A percentile compares a stretch with the other conserved stretches of the same genome.
These are phyloP conservation scores for Phoeniculus purpureus DNA, from an alignment of 2,797 vertebrate species.

Conservation along the genomic window DNA sequence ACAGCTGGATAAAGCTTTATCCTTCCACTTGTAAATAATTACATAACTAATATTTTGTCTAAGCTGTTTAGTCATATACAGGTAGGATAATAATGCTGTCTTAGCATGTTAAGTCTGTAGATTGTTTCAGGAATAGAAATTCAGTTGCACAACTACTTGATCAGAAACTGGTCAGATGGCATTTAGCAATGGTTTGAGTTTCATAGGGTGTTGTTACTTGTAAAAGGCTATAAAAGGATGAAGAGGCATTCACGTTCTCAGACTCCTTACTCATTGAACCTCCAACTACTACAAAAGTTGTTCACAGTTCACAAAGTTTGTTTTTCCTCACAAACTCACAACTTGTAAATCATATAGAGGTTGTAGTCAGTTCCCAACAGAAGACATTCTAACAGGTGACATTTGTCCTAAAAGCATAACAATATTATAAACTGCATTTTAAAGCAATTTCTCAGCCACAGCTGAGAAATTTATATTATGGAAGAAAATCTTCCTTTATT, in stretches of 20 bases:
- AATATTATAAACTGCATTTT: not conserved
- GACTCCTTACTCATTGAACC: not conserved
- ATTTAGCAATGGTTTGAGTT: not conserved
- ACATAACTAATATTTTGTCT: not conserved
- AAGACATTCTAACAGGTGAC: not conserved
- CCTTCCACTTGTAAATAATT: not conserved
- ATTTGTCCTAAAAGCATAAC: not conserved
- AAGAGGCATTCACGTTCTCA: not conserved
- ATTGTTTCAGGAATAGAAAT: not conserved
- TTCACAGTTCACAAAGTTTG: not conserved
- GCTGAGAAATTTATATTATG: not conserved
- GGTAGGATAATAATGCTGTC: not conserved
- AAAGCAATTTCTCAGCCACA: not conserved
- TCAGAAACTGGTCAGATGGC: not conserved
- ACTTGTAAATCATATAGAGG: not conserved
- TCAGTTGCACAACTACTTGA: not conserved
- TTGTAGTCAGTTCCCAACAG: not conserved
- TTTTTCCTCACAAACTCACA: not conserved
- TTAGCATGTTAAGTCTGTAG: not conserved
- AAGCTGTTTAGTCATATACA: not conserved
- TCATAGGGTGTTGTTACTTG: not conserved
- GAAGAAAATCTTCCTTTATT: not conserved
- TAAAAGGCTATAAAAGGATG: not conserved
- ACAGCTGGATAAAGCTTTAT: not conserved
- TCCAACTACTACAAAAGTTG: not conserved